Evolutionary conservation across 2,797 vertebrate species (phyloP).

Genomic region (Xenopus petersii): DNA sequence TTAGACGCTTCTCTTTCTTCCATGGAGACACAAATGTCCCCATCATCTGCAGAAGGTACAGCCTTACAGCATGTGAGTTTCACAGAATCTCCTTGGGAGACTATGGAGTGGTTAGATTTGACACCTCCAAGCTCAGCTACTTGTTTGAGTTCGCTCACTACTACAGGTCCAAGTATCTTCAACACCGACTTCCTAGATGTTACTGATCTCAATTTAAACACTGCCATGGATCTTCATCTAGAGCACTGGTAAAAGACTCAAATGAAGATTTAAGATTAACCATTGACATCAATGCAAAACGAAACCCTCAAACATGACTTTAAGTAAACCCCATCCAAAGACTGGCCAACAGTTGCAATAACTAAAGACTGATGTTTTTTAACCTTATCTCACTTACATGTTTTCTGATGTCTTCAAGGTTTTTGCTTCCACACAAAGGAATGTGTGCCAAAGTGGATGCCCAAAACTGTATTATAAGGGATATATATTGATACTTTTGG

Average conservation of each 20-base stretch:
- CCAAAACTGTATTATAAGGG: no score
- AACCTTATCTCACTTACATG: neutral
- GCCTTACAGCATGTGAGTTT: slow-evolving; percentile 82
- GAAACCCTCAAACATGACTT: slow-evolving; percentile 2
- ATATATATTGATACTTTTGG: no score
- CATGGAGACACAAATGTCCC: slow-evolving; percentile 75
- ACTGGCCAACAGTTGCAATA: neutral
- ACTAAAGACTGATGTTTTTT: neutral
- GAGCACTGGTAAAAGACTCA: slow-evolving; percentile 83
- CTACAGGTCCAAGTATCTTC: slow-evolving; percentile 86
- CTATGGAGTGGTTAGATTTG: slow-evolving; percentile 97
- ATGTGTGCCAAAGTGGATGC: no score
- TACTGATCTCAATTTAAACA: slow-evolving; percentile 91
- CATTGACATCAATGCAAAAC: slow-evolving; percentile 5
- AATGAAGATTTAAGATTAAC: neutral
- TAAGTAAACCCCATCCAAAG: neutral
- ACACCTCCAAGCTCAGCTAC: slow-evolving; percentile 85
- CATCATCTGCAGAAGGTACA: slow-evolving; percentile 67
- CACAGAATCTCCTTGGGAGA: slow-evolving; percentile 92
- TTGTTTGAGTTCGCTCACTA: slow-evolving; percentile 74
- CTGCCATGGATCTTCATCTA: slow-evolving; percentile 92
- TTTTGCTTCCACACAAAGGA: no score
- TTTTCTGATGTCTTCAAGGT: no score
- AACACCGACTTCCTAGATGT: slow-evolving; percentile 95
- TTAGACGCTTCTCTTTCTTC: slow-evolving; percentile 84